Evolutionary conservation across 2,888 invertebrate species (phyloP).

Genomic region (Nomada fabriciana): DNA sequence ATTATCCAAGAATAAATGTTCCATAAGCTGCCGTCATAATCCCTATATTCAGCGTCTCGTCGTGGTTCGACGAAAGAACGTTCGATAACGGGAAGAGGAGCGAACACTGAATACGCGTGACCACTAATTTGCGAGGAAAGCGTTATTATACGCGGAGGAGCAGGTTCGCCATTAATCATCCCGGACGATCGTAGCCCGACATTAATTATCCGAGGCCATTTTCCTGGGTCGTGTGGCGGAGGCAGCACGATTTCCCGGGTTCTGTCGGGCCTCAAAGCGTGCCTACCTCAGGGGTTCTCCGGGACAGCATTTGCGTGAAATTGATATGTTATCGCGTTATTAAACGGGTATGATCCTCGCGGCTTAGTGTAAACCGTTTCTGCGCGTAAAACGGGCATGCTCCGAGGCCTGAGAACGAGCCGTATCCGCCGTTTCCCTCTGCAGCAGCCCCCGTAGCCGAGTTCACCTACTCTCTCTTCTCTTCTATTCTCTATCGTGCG

Average conservation of each 20-base stretch:
- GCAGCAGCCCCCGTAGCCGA: constrained; percentile 31
- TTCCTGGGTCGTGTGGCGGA: constrained; percentile 74
- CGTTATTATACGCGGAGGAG: constrained; percentile 77
- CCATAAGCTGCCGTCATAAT: constrained; percentile 33
- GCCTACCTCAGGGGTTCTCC: constrained; percentile 74
- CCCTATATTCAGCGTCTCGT: constrained; percentile 38
- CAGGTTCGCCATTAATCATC: constrained; percentile 79
- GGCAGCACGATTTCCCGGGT: constrained; percentile 71
- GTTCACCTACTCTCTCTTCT: constrained; percentile 13
- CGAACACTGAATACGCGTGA: constrained; percentile 71
- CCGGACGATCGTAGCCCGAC: constrained; percentile 79
- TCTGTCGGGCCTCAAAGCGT: constrained; percentile 69
- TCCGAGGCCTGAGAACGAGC: constrained; percentile 59
- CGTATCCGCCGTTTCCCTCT: constrained; percentile 39
- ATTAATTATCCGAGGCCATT: constrained; percentile 82
- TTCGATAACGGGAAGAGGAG: constrained; percentile 62
- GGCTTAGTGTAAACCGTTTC: constrained; percentile 74
- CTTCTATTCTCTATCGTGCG: constrained; percentile 21
- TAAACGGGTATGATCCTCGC: constrained; percentile 75
- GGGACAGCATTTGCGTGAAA: constrained; percentile 78
- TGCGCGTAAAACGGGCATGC: constrained; percentile 59
- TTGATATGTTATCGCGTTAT: constrained; percentile 81
- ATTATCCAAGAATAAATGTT: constrained; percentile 42
- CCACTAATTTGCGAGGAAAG: constrained; percentile 79
- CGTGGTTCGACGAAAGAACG: constrained; percentile 56